Conservation (phyloP, 2,888 invertebrate genomes). For the Tricholauxania praeusta region DNA sequence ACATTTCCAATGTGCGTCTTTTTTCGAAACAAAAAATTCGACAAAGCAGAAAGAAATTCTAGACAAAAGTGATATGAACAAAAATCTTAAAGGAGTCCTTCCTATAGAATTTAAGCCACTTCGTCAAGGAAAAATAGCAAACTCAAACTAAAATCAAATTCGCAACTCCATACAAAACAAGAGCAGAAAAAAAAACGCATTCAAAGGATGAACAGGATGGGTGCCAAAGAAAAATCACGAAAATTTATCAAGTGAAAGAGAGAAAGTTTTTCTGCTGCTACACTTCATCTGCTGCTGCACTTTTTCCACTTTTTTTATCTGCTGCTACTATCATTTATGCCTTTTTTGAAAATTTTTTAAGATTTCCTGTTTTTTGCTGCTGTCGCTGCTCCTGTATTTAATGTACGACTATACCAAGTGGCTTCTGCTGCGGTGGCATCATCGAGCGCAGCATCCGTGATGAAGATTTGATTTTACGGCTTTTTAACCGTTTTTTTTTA, state of each 20-base stretch:
- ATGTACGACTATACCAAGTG: neutral
- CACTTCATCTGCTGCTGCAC: conserved; percentile 1
- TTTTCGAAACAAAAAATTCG: no score
- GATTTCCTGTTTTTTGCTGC: neutral
- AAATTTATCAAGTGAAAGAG: conserved; percentile 13
- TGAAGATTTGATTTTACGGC: conserved; percentile 28
- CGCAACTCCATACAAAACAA: conserved; percentile 31
- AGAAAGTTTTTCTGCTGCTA: neutral
- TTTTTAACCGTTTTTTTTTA: conserved; percentile 13
- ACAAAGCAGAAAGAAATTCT: no score
- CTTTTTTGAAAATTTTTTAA: neutral
- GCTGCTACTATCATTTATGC: no score
- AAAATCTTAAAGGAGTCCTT: neutral
- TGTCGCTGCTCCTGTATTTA: neutral
- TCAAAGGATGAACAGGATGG: conserved; percentile 1
- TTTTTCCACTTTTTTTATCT: neutral
- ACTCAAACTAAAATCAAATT: conserved; percentile 33
- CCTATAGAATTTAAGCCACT: conserved; percentile 15
- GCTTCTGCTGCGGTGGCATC: neutral
- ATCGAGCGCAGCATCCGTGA: conserved; percentile 7
- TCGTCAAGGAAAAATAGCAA: conserved; percentile 24
- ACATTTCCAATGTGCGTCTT: no score
- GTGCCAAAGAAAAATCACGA: neutral
- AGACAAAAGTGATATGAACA: no score
- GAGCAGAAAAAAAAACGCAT: conserved; percentile 8